Base-by-base conservation (phyloP, 2,797 vertebrate genomes). In the Malurus splendens region DNA sequence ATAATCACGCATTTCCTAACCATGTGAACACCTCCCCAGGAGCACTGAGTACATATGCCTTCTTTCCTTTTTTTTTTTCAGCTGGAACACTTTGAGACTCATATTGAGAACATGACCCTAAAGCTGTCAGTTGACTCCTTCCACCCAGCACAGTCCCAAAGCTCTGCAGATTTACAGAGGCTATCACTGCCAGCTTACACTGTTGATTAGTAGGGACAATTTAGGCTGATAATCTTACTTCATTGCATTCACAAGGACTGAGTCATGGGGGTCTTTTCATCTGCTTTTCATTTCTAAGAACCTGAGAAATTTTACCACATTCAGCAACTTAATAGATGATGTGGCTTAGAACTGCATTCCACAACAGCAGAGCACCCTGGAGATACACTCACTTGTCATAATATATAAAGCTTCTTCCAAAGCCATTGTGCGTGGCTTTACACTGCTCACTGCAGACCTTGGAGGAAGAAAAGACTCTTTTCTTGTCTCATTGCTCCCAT, bases 401-500 rank as follows among this genome's bases (percentile, higher is more conserved):
- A 95, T 87, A 84, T 36, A 94, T 93, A 94, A 95, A 93, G 64
- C 70, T 67, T 86, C 90, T 86, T 76, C 87, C 73, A 90, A 89
- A 89, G 44, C 85, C 85, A 67, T 73, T 94, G 87, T 90, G 71
- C 12, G 0, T 89, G 77, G 66, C 77, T 95, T 94, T 91, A 83
- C 80, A 78, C 70, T 86, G 79, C 41, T 92, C 89, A 82, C 50
- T 83, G 74, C 74, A 89, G 82, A 91, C 84, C 95, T 90, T 51
- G 90, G 70, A 95, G 89, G 74, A 87, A 94, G 82, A 92, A 94
- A 95, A 95, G 60, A 70, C 42, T 92, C 82, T 93, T 92, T 95
- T 91, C 92, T 84, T 93, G 93, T 95, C 93, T 95, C 95, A 94
- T 89, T 93, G 90, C 90, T 95, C 94, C 93, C 95, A 92, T 86